Evolutionary conservation across 2,888 invertebrate species (phyloP), one percentile per base, ranked within the genome.

Genomic region (Plusia festucae): DNA sequence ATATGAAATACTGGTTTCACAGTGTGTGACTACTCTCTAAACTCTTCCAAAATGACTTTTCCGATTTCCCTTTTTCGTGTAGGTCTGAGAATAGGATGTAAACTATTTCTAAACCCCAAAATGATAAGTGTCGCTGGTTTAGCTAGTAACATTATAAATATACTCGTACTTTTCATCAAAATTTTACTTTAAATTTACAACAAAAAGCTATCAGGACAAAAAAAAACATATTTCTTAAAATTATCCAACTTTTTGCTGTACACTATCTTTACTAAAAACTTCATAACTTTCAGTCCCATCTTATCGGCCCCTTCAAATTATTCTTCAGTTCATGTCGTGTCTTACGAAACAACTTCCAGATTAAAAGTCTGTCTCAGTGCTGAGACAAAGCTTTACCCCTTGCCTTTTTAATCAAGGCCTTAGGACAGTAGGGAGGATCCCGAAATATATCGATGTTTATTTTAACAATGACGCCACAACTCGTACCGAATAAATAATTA

Each of bases 331-430:
- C 53, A 53, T 54, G 53, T 73, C 49, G 72, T 66, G 67, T 44
- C 52, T 76, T 76, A 30, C 13, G 54, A 72, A 69, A 68, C 65
- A 74, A 70, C 68, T 72, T 66, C 65, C 56, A 73, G 82, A 81
- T 81, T 82, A 82, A 76, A 81, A 81, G 63, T 73, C 73, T 73
- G 69, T 65, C 58, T 70, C 65, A 34, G 56, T 52, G 56, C 18
- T 30, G 46, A 71, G 62, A 82, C 76, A 76, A 78, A 76, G 73
- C 65, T 53, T 64, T 53, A 75, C 70, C 65, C 82, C 73, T 81
- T 72, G 76, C 68, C 59, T 75, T 80, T 81, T 82, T 81, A 81
- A 81, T 81, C 82, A 81, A 70, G 63, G 58, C 51, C 24, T 65
- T 49, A 65, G 52, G 49, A 65, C 60, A 65, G 70, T 55, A 60